Evolutionary conservation across 2,113 vertebrate species (phyloP).

Genomic region (Caretta caretta): DNA sequence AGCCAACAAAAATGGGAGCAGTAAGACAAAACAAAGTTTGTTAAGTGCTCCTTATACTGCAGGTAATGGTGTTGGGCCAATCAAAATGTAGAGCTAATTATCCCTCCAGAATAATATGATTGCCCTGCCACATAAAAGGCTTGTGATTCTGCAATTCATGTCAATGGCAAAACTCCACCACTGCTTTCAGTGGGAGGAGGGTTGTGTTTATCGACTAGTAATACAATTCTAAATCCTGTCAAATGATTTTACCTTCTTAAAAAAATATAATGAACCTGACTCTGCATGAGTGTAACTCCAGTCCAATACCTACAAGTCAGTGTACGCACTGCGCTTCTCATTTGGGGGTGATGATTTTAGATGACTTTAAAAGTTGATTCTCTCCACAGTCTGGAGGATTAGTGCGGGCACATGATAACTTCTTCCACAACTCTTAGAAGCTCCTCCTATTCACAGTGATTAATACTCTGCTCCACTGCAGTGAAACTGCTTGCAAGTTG

Average conservation of each 20-base stretch:
- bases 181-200: not conserved
- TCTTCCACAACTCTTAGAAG: not conserved
- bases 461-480: not conserved
- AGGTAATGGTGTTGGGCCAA: not conserved
- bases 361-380: not conserved
- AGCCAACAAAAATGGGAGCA: conserved; percentile 38
- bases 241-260: accelerated
- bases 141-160: not conserved
- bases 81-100: not conserved
- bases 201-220: not conserved
- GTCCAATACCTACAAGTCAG: not conserved
- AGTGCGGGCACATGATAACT: not conserved
- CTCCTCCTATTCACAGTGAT: not conserved
- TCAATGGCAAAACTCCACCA: not conserved
- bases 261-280: not conserved
- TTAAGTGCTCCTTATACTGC: not conserved
- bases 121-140: not conserved
- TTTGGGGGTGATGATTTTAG: not conserved
- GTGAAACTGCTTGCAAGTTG: not conserved
- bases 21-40: not conserved
- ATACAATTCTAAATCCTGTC: not conserved
- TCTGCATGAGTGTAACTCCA: not conserved
- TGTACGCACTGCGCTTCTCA: not conserved
- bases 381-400: not conserved
- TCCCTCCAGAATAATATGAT: not conserved